These are phyloP conservation scores for Porphyrio hochstetteri DNA, from an alignment of 2,113 vertebrate genomes.

Conservation along the genomic window DNA sequence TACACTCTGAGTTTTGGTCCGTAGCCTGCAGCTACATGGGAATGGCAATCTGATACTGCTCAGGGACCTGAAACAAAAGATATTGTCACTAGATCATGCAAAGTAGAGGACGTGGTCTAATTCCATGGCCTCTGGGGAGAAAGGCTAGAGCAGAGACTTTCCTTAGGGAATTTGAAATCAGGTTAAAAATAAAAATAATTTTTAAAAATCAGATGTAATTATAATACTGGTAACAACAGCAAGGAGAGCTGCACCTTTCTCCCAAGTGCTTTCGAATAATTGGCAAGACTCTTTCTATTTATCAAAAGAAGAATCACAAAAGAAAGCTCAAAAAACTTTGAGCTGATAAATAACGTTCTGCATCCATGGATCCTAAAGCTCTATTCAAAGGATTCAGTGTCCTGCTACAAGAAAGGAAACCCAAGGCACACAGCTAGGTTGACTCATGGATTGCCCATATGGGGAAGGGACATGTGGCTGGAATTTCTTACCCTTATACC, in stretches of 20 bases:
- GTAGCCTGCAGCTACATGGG: background rate
- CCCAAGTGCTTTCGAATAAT: background rate
- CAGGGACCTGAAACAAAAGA: background rate
- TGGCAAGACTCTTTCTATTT: background rate
- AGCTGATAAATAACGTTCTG: background rate
- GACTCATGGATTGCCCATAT: background rate
- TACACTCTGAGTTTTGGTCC: background rate
- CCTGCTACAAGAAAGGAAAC: background rate
- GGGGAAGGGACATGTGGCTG: background rate
- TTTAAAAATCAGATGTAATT: background rate
- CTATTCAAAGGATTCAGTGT: background rate
- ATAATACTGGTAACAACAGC: background rate
- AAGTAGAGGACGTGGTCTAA: background rate
- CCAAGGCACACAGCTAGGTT: background rate
- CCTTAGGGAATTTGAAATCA: background rate
- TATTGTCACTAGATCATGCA: background rate
- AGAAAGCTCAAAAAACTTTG: accelerated
- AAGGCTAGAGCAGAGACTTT: background rate
- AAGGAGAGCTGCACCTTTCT: background rate
- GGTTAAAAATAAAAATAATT: background rate
- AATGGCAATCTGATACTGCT: background rate
- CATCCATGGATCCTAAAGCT: background rate
- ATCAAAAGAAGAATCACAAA: background rate
- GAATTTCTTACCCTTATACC: background rate
- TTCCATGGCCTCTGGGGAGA: background rate